Evolutionary conservation across 1,140 invertebrate species (phyloP), one percentile per base, ranked within the genome.

Genomic region (Riptortus pedestris): DNA sequence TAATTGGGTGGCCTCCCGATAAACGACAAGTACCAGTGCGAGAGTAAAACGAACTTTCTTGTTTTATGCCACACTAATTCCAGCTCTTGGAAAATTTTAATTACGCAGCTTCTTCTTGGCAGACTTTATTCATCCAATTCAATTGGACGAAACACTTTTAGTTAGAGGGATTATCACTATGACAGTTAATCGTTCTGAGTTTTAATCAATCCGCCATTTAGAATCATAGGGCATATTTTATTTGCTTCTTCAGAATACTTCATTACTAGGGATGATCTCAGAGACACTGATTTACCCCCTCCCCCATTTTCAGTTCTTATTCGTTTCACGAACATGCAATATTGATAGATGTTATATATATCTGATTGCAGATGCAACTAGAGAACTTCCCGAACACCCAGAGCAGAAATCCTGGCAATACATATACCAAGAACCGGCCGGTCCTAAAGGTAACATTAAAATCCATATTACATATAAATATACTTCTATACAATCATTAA

Each of bases 401-500:
- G 51, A 55, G 24, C 51, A 55, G 12, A 55, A 55, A 55, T 55
- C 51, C 24, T 55, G 51, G 51, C 51, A 55, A 12, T 55, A 55
- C 26, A 55, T 55, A 24, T 55, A 55, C 26, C 51, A 55, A 55
- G 51, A 55, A 16, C 18, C 51, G 3, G 16, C 51, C 24, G 18
- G 18, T 3, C 14, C 51, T 9, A 55, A 55, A 55, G 51, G 51
- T 55, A 24, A 55, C 5, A 7, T 38, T 5, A 38, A 38, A 38
- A 38, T 38, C n/a, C n/a, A n/a, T n/a, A n/a, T n/a, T n/a, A n/a
- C n/a, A n/a, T n/a, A n/a, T n/a, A n/a, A n/a, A n/a, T n/a, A n/a
- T n/a, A n/a, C n/a, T n/a, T n/a, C n/a, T n/a, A n/a, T n/a, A n/a
- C n/a, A n/a, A n/a, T n/a, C n/a, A n/a, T n/a, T n/a, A n/a, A n/a